A percentile compares a stretch with the other conserved stretches of the same genome.
Conservation (phyloP, 2,113 vertebrate species). For the Aviceda subcristata region DNA sequence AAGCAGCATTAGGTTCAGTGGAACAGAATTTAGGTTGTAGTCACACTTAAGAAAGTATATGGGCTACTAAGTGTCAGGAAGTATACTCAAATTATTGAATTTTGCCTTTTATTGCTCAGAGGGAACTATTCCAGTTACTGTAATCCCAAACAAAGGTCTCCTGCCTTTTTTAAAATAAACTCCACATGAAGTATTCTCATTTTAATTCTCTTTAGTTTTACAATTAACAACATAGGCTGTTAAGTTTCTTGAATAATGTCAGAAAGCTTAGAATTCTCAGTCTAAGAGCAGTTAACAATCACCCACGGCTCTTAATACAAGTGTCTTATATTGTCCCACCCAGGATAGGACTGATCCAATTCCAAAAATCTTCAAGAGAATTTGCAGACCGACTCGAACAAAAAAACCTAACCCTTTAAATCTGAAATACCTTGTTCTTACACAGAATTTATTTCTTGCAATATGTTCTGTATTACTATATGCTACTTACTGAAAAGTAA, state of each 20-base stretch:
- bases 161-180: neutral
- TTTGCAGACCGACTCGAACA: neutral
- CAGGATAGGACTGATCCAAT: neutral
- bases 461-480: neutral
- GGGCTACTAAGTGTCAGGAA: neutral
- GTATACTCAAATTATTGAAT: neutral
- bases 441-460: neutral
- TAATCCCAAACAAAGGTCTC: neutral
- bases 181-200: neutral
- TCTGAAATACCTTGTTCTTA: neutral
- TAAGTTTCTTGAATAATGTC: neutral
- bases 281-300: neutral
- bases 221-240: neutral
- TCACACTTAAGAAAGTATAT: neutral
- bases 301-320: neutral
- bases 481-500: neutral
- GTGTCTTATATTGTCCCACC: neutral
- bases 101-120: neutral
- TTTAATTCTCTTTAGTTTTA: constrained; percentile 14
- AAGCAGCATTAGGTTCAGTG: neutral
- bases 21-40: neutral
- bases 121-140: neutral
- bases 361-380: neutral
- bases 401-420: neutral
- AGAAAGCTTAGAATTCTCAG: neutral